Evolutionary conservation across 1,140 invertebrate genomes (phyloP), one percentile per base, ranked within the genome.

Genomic region (Trichonephila clavipes): DNA sequence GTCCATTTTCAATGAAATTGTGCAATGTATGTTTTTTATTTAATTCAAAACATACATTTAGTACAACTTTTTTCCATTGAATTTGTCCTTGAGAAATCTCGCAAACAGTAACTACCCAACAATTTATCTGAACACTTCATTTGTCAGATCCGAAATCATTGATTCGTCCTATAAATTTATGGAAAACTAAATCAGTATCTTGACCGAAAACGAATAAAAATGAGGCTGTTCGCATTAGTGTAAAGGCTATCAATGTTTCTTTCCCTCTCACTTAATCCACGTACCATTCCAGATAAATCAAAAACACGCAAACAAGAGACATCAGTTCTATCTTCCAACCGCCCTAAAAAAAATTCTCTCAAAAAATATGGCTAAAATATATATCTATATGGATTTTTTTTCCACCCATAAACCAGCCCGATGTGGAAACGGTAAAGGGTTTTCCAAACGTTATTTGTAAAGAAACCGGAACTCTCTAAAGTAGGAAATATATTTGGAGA

Each of bases 401-500:
- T 90, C 82, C 34, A 10, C 18, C 77, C 89, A 62, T 90, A 82
- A 82, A 82, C 72, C n/a, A 62, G 24, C 66, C 28, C 51, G 69
- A 89, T 58, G 51, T 89, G 88, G 66, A 90, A 88, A 40, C 40
- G 77, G 89, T 64, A 83, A 89, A 44, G 59, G 72, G 28, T 81
- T 82, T 90, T 83, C 24, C 24, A 40, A 82, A 59, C 40, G 89
- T 82, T 90, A 90, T 82, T 82, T 90, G 89, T 90, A 90, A 82
- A 77, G 77, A 81, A 90, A 90, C 89, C 77, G 58, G 59, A 90
- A 82, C 72, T n/a, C n/a, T n/a, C n/a, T 62, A 28, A 82, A 59
- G 89, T 90, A 90, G 34, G 77, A 83, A 90, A 90, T 90, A 82
- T 90, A 90, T 82, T 90, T 90, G 89, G 24, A 82, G 61, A 77